Percentiles rank a stretch among this genome's conserved stretches.
These are phyloP conservation scores for Channa striata DNA, from an alignment of 2,797 vertebrate species.

Conservation along the genomic window DNA sequence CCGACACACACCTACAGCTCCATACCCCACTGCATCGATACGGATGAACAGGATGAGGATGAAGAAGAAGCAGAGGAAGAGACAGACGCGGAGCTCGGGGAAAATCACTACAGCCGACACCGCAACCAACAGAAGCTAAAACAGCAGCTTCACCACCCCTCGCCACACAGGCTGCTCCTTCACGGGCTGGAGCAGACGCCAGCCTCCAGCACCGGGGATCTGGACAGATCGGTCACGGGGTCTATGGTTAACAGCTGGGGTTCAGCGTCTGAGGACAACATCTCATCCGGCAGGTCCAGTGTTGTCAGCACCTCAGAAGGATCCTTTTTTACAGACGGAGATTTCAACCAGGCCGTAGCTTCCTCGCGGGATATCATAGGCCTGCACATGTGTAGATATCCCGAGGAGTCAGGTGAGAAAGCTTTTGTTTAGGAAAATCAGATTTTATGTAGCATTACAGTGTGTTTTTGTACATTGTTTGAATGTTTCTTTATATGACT, in stretches of 20 bases:
- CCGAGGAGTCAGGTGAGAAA: constrained; percentile 78
- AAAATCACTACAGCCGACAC: constrained; percentile 80
- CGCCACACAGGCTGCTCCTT: constrained; percentile 83
- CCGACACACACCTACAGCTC: constrained; percentile 91
- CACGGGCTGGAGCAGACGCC: constrained; percentile 93
- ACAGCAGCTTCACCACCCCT: constrained; percentile 75
- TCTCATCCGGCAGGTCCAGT: constrained; percentile 91
- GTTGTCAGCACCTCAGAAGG: constrained; percentile 92
- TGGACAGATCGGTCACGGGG: constrained; percentile 93
- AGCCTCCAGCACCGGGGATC: constrained; percentile 92
- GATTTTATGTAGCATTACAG: not conserved
- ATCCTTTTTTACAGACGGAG: constrained; percentile 94
- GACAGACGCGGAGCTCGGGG: constrained; percentile 80
- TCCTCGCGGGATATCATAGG: constrained; percentile 90
- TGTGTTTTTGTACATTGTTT: not conserved
- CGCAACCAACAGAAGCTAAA: constrained; percentile 63
- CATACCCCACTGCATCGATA: constrained; percentile 89
- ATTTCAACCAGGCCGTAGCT: constrained; percentile 92
- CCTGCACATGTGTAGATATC: constrained; percentile 81
- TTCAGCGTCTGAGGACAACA: constrained; percentile 95
- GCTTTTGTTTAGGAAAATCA: not conserved
- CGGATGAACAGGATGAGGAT: constrained; percentile 88
- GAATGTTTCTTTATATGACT: too few relatives aligned
- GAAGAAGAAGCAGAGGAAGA: constrained; percentile 63
- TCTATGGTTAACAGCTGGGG: constrained; percentile 99